These are phyloP conservation scores for Phyllotreta striolata DNA, from an alignment of 2,888 invertebrate species.

Conservation along the genomic window DNA sequence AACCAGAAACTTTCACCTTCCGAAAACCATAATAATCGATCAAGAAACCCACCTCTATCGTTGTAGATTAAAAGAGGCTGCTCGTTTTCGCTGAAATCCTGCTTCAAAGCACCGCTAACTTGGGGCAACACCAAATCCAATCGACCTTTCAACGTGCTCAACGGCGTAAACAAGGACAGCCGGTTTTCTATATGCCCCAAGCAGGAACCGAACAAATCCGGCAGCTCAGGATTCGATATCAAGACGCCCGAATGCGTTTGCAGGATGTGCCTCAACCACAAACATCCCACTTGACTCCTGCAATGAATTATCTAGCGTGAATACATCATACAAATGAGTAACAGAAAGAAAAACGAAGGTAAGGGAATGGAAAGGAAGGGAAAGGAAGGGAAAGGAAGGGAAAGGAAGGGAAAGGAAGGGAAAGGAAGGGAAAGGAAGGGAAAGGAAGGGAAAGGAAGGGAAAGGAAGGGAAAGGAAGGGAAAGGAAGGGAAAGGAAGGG, in stretches of 20 bases:
- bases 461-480: too few relatives aligned
- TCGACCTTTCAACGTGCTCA: constrained; percentile 68
- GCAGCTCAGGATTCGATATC: constrained; percentile 68
- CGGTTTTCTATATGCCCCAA: constrained; percentile 68
- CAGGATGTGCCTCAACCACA: constrained; percentile 69
- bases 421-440: too few relatives aligned
- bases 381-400: neutral
- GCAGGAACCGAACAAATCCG: constrained; percentile 65
- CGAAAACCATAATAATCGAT: neutral
- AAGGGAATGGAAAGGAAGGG: neutral
- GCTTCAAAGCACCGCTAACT: constrained; percentile 56
- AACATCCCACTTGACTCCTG: constrained; percentile 65
- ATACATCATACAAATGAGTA: neutral
- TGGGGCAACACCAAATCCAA: constrained; percentile 68
- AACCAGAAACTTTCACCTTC: neutral
- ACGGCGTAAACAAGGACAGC: constrained; percentile 63
- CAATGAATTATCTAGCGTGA: constrained; percentile 31
- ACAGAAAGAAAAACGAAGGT: neutral
- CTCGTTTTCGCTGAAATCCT: constrained; percentile 55
- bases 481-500: too few relatives aligned
- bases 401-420: too few relatives aligned
- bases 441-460: too few relatives aligned
- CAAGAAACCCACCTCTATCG: constrained; percentile 62
- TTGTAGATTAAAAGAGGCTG: constrained; percentile 65
- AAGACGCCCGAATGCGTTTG: constrained; percentile 69